These are phyloP conservation scores for Tenthredo livida DNA, from an alignment of 2,888 invertebrate species.

Conservation along the genomic window DNA sequence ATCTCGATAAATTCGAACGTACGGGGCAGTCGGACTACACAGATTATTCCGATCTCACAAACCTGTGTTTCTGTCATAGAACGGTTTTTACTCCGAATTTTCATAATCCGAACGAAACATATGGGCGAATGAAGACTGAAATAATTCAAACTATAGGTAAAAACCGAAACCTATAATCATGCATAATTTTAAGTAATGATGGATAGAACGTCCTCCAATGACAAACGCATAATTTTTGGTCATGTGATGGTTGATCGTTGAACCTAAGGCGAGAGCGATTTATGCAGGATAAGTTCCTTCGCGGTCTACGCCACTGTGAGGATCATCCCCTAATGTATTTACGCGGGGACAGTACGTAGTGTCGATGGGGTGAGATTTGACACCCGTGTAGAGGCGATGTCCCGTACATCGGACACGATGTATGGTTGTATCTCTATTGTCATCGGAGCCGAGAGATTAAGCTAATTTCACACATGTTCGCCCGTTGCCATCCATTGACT, in stretches of 20 bases:
- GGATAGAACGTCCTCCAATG: not conserved
- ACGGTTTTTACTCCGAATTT: not conserved
- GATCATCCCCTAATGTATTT: slow-evolving; percentile 79
- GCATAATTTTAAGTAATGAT: not conserved
- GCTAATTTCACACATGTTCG: slow-evolving; percentile 79
- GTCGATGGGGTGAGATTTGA: slow-evolving; percentile 75
- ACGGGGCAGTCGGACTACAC: not conserved
- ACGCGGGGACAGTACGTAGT: slow-evolving; percentile 71
- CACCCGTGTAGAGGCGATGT: slow-evolving; percentile 72
- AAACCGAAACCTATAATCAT: not conserved
- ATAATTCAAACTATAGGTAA: not conserved
- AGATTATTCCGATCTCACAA: not conserved
- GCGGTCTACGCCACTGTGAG: slow-evolving; percentile 70
- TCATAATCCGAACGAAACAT: not conserved
- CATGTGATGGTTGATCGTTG: not conserved
- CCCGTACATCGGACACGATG: slow-evolving; percentile 74
- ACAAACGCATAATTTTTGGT: not conserved
- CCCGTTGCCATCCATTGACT: slow-evolving; percentile 62
- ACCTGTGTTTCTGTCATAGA: not conserved
- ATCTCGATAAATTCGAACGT: not conserved
- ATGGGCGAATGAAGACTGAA: not conserved
- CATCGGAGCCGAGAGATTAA: slow-evolving; percentile 78
- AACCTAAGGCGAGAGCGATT: not conserved
- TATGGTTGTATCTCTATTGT: slow-evolving; percentile 77
- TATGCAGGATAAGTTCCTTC: not conserved